Base-by-base conservation (phyloP, 1,140 invertebrate species). In the Aphis craccivora region DNA sequence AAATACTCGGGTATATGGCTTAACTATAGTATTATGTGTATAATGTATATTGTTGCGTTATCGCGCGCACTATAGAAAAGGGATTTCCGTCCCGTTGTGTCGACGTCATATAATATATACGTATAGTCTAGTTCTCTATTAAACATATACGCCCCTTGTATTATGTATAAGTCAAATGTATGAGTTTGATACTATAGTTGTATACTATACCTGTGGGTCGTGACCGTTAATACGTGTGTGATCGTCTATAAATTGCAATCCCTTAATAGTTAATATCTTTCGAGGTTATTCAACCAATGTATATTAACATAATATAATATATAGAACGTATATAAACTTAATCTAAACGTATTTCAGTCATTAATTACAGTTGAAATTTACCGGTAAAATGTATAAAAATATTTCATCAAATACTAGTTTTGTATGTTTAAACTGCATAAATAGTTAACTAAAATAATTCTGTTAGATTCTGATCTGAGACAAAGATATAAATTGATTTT, bases 231-330 rank as follows among this genome's bases (percentile, higher is more conserved):
- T 76, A 60, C 25, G 60, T n/a, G 60, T 76, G n/a, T 4, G 60
- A 76, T 76, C 60, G 60, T 76, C n/a, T 76, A 76, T 76, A n/a
- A 18, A 76, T 76, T 76, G n/a, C 60, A n/a, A 76, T n/a, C 60
- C n/a, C 60, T 67, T 67, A 67, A 67, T 67, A 76, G 60, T 76
- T 76, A 76, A 76, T 76, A 76, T 18, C 14, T 76, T 76, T 76
- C 30, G 30, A 76, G 60, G 30, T 76, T 76, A 76, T 76, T 18
- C n/a, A 76, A 76, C 60, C 30, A 76, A 76, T 4, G n/a, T 76
- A 76, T 76, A 76, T 76, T 76, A 76, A n/a, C 14, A n/a, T 76
- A 20, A n/a, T 35, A 18, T n/a, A 76, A 14, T n/a, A 76, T 76
- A 76, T 76, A 76, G 11, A 76, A 76, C 60, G 11, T 18, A 76